A percentile compares a stretch with the other conserved stretches of the same genome.
Evolutionary conservation across 2,888 invertebrate genomes (phyloP).

Genomic region (Flabesymbios commensalis): DNA sequence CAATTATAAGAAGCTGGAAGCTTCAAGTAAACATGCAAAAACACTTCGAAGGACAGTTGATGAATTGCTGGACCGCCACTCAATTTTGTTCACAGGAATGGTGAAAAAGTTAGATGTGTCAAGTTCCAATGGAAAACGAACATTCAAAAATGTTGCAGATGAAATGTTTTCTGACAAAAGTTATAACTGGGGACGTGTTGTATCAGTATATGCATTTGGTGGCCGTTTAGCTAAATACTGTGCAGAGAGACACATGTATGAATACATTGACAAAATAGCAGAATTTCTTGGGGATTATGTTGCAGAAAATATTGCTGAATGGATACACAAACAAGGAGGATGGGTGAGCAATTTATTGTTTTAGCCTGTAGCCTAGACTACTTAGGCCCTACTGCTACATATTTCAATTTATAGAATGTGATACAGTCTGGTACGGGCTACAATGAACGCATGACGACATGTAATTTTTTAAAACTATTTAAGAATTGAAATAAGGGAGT

Average conservation of each 20-base stretch:
- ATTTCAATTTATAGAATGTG: no score
- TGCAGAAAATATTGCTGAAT: slow-evolving; percentile 48
- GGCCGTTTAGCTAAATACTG: slow-evolving; percentile 46
- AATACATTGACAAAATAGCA: slow-evolving; percentile 11
- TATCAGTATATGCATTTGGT: slow-evolving; percentile 57
- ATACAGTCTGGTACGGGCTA: no score
- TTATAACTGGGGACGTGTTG: slow-evolving; percentile 58
- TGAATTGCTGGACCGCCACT: slow-evolving; percentile 52
- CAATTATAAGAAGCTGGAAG: slow-evolving; percentile 34
- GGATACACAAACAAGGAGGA: slow-evolving; percentile 56
- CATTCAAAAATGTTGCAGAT: slow-evolving; percentile 52
- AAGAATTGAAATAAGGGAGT: no score
- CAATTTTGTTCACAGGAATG: slow-evolving; percentile 53
- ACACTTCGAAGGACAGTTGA: slow-evolving; percentile 55
- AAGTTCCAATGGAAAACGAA: slow-evolving; percentile 43
- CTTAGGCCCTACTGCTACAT: no score
- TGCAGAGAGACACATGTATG: slow-evolving; percentile 13
- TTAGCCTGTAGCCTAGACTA: neutral
- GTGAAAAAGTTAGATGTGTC: slow-evolving; percentile 48
- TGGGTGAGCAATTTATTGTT: slow-evolving; percentile 47
- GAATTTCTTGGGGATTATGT: slow-evolving; percentile 55
- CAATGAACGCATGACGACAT: no score
- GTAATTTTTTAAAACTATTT: no score
- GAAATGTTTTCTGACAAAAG: slow-evolving; percentile 57
- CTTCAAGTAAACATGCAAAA: slow-evolving; percentile 48